Evolutionary conservation across 2,888 invertebrate genomes (phyloP).

Genomic region (Phragmatobia fuliginosa): DNA sequence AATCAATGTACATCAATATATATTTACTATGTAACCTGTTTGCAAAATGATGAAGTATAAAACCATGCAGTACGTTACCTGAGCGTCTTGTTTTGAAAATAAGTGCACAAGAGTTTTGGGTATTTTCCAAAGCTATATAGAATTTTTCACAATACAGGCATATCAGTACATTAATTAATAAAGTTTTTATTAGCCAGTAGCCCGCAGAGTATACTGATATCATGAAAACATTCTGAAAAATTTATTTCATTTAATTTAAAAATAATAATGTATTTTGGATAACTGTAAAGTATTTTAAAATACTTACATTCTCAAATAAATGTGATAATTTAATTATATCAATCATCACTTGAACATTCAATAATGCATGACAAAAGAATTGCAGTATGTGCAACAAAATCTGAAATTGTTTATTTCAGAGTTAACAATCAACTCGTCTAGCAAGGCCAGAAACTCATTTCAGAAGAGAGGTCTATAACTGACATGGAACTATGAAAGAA

Average conservation of each 20-base stretch:
- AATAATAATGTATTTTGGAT: too few relatives aligned
- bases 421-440: too few relatives aligned
- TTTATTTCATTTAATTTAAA: too few relatives aligned
- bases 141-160: slow-evolving; percentile 21
- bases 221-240: too few relatives aligned
- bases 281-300: background rate
- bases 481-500: too few relatives aligned
- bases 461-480: too few relatives aligned
- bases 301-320: background rate
- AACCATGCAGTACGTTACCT: slow-evolving; percentile 19
- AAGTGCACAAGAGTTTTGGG: slow-evolving; percentile 22
- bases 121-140: slow-evolving; percentile 23
- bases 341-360: slow-evolving; percentile 6
- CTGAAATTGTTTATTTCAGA: too few relatives aligned
- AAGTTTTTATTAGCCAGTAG: slow-evolving; percentile 16
- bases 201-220: too few relatives aligned
- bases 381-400: slow-evolving; percentile 4
- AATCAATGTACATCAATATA: too few relatives aligned
- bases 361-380: slow-evolving; percentile 2
- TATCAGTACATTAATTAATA: slow-evolving; percentile 6
- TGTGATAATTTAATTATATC: background rate
- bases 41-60: too few relatives aligned
- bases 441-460: too few relatives aligned
- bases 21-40: too few relatives aligned
- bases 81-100: slow-evolving; percentile 14